Conservation (phyloP, 2,888 invertebrate genomes). For the Phragmatobia fuliginosa region DNA sequence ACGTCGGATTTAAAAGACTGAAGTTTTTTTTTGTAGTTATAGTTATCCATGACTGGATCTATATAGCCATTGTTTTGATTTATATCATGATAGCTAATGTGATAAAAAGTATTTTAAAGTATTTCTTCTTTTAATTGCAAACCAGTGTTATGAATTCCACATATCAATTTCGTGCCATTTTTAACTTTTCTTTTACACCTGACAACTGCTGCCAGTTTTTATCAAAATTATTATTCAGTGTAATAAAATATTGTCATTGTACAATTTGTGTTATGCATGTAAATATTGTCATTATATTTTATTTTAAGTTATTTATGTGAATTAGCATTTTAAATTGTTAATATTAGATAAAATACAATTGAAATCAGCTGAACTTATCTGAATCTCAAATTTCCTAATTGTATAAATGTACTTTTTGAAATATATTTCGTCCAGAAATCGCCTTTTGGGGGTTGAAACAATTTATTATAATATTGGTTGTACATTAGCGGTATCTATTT, state of each 20-base stretch:
- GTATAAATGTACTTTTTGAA: conserved; percentile 79
- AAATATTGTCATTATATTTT: conserved; percentile 73
- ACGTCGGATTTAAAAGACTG: conserved; percentile 82
- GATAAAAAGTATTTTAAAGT: conserved; percentile 81
- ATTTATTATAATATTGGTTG: conserved; percentile 77
- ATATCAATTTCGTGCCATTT: conserved; percentile 73
- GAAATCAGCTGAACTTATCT: conserved; percentile 84
- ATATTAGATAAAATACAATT: conserved; percentile 74
- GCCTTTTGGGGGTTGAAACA: conserved; percentile 72
- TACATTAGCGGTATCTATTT: conserved; percentile 84
- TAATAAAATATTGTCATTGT: conserved; percentile 65
- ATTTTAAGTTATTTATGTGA: conserved; percentile 85
- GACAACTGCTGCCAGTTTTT: conserved; percentile 69
- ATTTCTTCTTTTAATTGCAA: conserved; percentile 54
- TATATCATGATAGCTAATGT: conserved; percentile 76
- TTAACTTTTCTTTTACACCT: conserved; percentile 64
- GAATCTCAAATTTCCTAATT: conserved; percentile 82
- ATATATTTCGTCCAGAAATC: conserved; percentile 83
- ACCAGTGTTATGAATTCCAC: conserved; percentile 64
- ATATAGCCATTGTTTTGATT: conserved; percentile 70
- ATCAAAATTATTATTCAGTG: conserved; percentile 55
- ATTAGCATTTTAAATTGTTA: conserved; percentile 78
- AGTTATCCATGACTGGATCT: conserved; percentile 74
- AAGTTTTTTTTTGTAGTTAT: conserved; percentile 75
- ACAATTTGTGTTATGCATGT: conserved; percentile 75